These are phyloP conservation scores for Diprion similis DNA, from an alignment of 1,140 invertebrate species.

Conservation along the genomic window DNA sequence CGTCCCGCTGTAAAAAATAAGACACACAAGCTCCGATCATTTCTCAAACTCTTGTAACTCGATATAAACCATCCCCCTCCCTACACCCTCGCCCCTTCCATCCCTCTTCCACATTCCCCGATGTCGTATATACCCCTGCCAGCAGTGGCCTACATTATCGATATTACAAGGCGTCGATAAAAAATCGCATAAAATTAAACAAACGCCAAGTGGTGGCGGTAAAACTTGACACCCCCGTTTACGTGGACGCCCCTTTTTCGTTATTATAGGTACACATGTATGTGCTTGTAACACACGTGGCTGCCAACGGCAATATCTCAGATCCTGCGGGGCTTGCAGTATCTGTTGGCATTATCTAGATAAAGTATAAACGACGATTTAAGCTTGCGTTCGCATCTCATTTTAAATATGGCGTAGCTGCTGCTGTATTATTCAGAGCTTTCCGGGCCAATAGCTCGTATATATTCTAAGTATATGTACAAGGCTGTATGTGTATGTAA, in stretches of 20 bases:
- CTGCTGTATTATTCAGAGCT: constrained; percentile 43
- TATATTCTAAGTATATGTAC: constrained; percentile 37
- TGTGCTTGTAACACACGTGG: neutral
- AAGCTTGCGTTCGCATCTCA: constrained; percentile 12
- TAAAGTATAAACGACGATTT: neutral
- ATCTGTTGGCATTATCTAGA: constrained; percentile 6
- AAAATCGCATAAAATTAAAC: constrained; percentile 62
- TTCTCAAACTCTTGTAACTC: constrained; percentile 57
- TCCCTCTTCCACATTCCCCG: constrained; percentile 23
- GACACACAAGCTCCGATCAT: constrained; percentile 47
- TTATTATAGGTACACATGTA: too few relatives aligned
- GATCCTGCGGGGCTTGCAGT: constrained; percentile 18
- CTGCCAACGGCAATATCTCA: constrained; percentile 19
- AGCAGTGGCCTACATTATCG: constrained; percentile 56
- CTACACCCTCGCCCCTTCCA: constrained; percentile 18
- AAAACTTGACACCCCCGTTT: constrained; percentile 37
- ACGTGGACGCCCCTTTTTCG: neutral
- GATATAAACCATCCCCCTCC: constrained; percentile 49
- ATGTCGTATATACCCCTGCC: constrained; percentile 7
- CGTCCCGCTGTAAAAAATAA: constrained; percentile 37
- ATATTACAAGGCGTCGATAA: constrained; percentile 62
- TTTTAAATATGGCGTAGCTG: constrained; percentile 33
- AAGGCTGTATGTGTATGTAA: neutral
- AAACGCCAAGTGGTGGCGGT: constrained; percentile 48
- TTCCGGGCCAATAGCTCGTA: constrained; percentile 27